A percentile compares a stretch with the other conserved stretches of the same genome.
phyloP scores from a whole-genome alignment of 2,888 invertebrate species.

The Chelonus formosanus region DNA sequence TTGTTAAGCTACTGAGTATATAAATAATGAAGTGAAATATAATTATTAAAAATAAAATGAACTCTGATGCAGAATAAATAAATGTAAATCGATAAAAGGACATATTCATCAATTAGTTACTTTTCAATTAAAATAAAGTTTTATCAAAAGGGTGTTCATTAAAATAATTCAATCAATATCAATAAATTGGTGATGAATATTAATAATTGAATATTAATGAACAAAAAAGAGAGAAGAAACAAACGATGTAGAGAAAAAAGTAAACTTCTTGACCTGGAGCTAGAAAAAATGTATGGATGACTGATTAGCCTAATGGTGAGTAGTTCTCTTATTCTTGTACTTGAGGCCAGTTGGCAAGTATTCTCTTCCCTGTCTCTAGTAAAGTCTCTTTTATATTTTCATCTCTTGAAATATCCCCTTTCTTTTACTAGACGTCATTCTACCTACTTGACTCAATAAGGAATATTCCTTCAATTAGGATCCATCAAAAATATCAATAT shows the following conservation, averaged over 20 bases:
- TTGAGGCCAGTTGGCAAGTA: constrained; percentile 60
- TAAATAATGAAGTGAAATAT: no score
- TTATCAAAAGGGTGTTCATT: no score
- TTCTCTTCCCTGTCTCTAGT: constrained; percentile 42
- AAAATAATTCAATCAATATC: no score
- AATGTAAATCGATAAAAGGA: no score
- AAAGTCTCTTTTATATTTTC: constrained; percentile 34
- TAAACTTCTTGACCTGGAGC: constrained; percentile 34
- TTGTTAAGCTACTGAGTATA: no score
- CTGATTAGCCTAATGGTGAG: constrained; percentile 64
- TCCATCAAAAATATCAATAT: constrained; percentile 50
- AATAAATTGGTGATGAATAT: background rate
- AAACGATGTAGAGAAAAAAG: constrained; percentile 4
- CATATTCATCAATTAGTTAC: no score
- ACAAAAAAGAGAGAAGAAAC: constrained; percentile 5
- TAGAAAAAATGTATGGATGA: constrained; percentile 55
- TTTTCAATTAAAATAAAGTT: no score
- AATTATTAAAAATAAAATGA: no score
- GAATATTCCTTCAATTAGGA: constrained; percentile 58
- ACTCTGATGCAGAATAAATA: no score
- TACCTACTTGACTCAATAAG: constrained; percentile 54
- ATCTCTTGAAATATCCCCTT: constrained; percentile 35
- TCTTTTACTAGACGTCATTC: constrained; percentile 32
- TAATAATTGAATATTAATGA: constrained; percentile 12
- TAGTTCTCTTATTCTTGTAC: constrained; percentile 59